phyloP scores from a whole-genome alignment of 2,888 invertebrate genomes.

The Plutella xylostella region DNA sequence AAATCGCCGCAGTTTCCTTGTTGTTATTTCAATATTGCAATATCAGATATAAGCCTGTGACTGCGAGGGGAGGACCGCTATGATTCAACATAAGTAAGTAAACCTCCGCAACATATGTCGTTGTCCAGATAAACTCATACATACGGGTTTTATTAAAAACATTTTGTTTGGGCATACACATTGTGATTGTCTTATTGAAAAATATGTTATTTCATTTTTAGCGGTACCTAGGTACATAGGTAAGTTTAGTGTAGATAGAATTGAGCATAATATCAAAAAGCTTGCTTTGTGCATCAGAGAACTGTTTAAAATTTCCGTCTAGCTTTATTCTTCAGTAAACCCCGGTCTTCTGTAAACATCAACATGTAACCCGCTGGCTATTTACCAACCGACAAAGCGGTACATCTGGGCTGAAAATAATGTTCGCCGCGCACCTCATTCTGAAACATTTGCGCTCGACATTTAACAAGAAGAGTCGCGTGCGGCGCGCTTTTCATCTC shows the following conservation, averaged over 20 bases:
- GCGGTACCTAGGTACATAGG: too few species aligned
- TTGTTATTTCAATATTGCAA: slow-evolving; percentile 24
- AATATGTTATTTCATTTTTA: too few species aligned
- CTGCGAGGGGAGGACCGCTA: slow-evolving; percentile 24
- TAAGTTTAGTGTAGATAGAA: too few species aligned
- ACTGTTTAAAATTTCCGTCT: too few species aligned
- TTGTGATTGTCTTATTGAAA: too few species aligned
- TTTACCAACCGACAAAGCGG: not conserved
- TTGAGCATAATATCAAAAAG: too few species aligned
- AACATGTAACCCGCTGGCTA: too few species aligned
- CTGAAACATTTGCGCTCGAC: slow-evolving; percentile 65
- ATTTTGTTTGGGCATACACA: too few species aligned
- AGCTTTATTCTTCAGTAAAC: too few species aligned
- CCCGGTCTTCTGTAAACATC: too few species aligned
- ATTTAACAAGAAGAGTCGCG: slow-evolving; percentile 58
- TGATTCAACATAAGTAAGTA: slow-evolving; percentile 59
- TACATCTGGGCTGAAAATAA: slow-evolving; percentile 61
- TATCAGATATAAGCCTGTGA: slow-evolving; percentile 23
- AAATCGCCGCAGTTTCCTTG: too few species aligned
- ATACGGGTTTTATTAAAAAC: slow-evolving; percentile 51
- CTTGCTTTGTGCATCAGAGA: too few species aligned
- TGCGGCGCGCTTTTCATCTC: slow-evolving; percentile 67
- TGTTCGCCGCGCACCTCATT: slow-evolving; percentile 62
- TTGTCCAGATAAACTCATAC: slow-evolving; percentile 30
- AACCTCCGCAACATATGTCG: slow-evolving; percentile 52